Base-by-base conservation (phyloP, 30 jellyfish, hydroid and myxozoan genomes). In the Haliclystus octoradiatus region DNA sequence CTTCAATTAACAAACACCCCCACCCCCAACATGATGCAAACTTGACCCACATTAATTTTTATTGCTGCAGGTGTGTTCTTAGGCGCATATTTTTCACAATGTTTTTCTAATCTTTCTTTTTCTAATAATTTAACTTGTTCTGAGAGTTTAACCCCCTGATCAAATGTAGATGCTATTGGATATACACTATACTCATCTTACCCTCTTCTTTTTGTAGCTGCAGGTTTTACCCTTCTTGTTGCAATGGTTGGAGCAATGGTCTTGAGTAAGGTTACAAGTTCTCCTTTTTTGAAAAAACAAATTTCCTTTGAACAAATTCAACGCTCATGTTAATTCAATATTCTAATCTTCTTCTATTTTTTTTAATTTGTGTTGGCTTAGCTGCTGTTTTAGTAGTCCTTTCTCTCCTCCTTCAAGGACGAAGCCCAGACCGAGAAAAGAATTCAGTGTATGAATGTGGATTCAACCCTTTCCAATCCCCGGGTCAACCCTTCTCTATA, bases 391-490 rank as follows among this genome's bases (percentile, higher is more conserved):
- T 70, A 70, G 68, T 31, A 15, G 3, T 2, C 1, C 72, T 61
- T 2, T 70, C 81, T 9, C 52, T 25, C 33, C 31, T 70, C 1
- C 31, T 70, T 7, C 34, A 63, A 9, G 57, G 29, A 33, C 25
- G 62, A 14, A 32, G 67, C 70, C 79, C 78, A 2, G 78, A 74
- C 30, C 62, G 64, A 61, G 85, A 74, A 35, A 74, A 74, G 64
- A 52, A 2, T 33, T 60, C 85, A 0, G 78, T 63, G 0, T 74
- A 74, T 63, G 85, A 74, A 33, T 74, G 85, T 74, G 85, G 85
- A 23, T 74, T 74, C 64, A 22, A 68, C 26, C 85, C 85, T 15
- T 74, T 63, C 28, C 78, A 74, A 34, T 49, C 72, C 9, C 76
- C 78, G 9, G 85, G 85, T 27, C 15, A 63, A 32, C 85, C 85